Evolutionary conservation across 2,797 vertebrate genomes (phyloP), one percentile per base, ranked within the genome.

Genomic region (Acestrorhynchus altus): DNA sequence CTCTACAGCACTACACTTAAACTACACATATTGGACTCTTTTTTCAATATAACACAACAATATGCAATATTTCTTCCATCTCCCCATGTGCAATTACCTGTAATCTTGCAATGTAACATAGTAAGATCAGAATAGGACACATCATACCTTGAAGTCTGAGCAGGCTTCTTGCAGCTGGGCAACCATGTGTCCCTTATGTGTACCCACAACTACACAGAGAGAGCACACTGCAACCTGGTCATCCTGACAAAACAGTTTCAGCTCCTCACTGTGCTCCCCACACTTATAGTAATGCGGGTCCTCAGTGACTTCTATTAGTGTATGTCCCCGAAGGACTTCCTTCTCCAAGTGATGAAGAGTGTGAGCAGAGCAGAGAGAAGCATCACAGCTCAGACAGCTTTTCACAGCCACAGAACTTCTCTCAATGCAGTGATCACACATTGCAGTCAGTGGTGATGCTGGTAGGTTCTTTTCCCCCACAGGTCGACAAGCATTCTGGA

Each of bases 361-460:
- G 0, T 94, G 93, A 66, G 89, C 92, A 77, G 86, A 87, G 72
- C 93, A 94, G 71, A 93, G 79, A 0, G 92, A 90, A 20, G 92
- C 93, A 4, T 94, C 93, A n/a, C 93, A 94, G 76, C 91, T 94
- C 61, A 94, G 85, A 74, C 93, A 94, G 39, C 89, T 94, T 82
- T 66, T 85, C 35, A 94, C 70, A 26, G 93, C 92, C 76, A 90
- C 86, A 0, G 88, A 88, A 0, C 86, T 78, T 0, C 65, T 80
- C 78, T 90, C 89, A 66, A 94, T 92, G 86, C 93, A 93, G 77
- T 94, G 92, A 84, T 93, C 92, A 75, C 92, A 94, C 73, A n/a
- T 73, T 51, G 93, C 63, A 0, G 82, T 24, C 26, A 85, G 70
- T 5, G 82, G 47, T 40, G 80, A 56, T 52, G 63, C 12, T 39